Evolutionary conservation across 2,888 invertebrate species (phyloP).

Genomic region (Drosophila pseudotalamancana): DNA sequence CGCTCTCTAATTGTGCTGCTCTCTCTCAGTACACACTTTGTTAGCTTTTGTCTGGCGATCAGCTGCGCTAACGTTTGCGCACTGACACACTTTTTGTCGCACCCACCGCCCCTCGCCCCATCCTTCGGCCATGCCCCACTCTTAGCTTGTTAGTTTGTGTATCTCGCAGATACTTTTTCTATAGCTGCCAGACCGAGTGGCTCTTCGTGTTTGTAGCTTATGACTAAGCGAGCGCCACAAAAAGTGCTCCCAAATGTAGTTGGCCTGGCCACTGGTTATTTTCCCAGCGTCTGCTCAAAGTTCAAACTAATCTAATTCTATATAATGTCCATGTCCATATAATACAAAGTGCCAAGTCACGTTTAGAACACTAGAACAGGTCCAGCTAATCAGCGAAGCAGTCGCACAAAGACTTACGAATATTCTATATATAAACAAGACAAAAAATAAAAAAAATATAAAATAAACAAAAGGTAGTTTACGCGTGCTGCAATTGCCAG

Average conservation of each 20-base stretch:
- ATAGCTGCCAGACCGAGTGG: constrained; percentile 66
- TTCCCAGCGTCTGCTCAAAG: constrained; percentile 60
- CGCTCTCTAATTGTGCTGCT: not conserved
- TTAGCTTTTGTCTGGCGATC: constrained; percentile 50
- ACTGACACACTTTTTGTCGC: constrained; percentile 71
- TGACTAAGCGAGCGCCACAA: constrained; percentile 56
- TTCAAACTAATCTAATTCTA: constrained; percentile 41
- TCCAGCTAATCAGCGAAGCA: constrained; percentile 27
- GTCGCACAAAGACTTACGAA: constrained; percentile 41
- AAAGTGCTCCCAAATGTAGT: constrained; percentile 31
- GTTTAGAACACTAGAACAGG: constrained; percentile 35
- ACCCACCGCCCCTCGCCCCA: not conserved
- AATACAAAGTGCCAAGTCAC: constrained; percentile 62
- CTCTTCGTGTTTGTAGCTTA: constrained; percentile 60
- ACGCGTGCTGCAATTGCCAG: constrained; percentile 38
- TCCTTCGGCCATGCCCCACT: not conserved
- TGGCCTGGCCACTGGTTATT: constrained; percentile 36
- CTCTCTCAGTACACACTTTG: not conserved
- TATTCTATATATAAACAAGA: constrained; percentile 10
- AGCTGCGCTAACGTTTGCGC: constrained; percentile 78
- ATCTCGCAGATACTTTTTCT: constrained; percentile 54
- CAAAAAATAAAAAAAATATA: not conserved
- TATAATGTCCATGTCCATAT: constrained; percentile 26
- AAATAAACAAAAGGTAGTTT: constrained; percentile 7
- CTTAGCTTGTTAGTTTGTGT: constrained; percentile 20